Evolutionary conservation across 1,140 invertebrate genomes (phyloP).

Genomic region (Ooceraea biroi): DNA sequence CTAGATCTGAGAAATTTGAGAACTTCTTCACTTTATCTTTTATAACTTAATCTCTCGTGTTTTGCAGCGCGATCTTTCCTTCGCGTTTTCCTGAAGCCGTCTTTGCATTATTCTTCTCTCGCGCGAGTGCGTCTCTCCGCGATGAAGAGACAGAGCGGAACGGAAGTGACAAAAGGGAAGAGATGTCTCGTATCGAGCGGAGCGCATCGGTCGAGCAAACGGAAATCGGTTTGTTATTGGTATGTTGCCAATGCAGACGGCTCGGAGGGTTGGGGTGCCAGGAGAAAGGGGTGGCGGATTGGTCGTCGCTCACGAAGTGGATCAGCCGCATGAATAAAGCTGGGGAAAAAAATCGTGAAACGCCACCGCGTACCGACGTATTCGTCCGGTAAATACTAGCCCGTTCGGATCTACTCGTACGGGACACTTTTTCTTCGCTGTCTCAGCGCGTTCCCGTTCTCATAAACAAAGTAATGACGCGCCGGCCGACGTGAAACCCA

Average conservation of each 20-base stretch:
- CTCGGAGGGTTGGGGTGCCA: background rate
- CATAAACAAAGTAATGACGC: conserved; percentile 82
- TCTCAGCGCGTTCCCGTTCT: conserved; percentile 78
- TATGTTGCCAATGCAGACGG: conserved; percentile 71
- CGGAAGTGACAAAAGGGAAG: conserved; percentile 48
- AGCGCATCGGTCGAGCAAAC: conserved; percentile 48
- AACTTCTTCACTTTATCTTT: background rate
- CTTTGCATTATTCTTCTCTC: background rate
- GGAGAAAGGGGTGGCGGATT: conserved; percentile 51
- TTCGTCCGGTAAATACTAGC: conserved; percentile 77
- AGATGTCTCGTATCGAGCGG: conserved; percentile 27
- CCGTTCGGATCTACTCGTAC: conserved; percentile 46
- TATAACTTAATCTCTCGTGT: background rate
- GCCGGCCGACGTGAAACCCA: conserved; percentile 71
- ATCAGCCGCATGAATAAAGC: conserved; percentile 72
- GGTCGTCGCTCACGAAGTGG: conserved; percentile 73
- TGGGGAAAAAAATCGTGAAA: conserved; percentile 68
- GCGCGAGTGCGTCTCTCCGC: conserved; percentile 30
- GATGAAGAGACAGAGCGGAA: conserved; percentile 23
- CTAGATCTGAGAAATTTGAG: too few species aligned
- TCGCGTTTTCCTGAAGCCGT: background rate
- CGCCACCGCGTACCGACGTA: conserved; percentile 31
- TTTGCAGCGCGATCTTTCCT: background rate
- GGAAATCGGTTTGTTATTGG: conserved; percentile 66
- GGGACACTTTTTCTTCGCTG: conserved; percentile 77